Percentiles rank a stretch among this genome's conserved stretches.
Evolutionary conservation across 1,140 invertebrate genomes (phyloP).

Genomic region (Musca domestica): DNA sequence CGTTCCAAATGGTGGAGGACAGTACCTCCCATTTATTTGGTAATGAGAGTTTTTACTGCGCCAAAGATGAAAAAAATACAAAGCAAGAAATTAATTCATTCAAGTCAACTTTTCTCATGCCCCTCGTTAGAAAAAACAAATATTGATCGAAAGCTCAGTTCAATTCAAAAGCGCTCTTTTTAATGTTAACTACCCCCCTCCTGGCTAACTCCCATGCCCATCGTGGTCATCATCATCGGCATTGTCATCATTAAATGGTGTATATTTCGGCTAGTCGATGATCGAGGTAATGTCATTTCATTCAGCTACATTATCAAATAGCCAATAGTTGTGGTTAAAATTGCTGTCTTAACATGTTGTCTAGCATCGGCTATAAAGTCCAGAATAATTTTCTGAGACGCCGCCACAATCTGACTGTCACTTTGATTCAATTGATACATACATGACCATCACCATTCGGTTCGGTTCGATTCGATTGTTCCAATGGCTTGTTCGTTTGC

Average conservation of each 20-base stretch:
- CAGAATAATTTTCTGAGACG: conserved; percentile 16
- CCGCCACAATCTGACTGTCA: conserved; percentile 15
- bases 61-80: too few relatives aligned
- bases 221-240: background rate
- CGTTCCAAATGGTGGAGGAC: too few relatives aligned
- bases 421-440: conserved; percentile 20
- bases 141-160: background rate
- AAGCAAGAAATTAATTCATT: too few relatives aligned
- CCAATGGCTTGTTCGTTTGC: background rate
- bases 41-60: too few relatives aligned
- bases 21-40: too few relatives aligned
- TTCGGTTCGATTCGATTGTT: background rate
- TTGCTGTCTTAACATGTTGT: conserved; percentile 17
- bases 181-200: background rate
- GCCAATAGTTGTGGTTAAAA: background rate
- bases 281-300: too few relatives aligned
- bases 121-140: too few relatives aligned
- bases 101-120: too few relatives aligned
- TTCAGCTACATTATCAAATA: too few relatives aligned
- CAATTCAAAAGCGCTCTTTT: conserved; percentile 7
- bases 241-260: too few relatives aligned
- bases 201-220: too few relatives aligned
- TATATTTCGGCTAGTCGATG: too few relatives aligned
- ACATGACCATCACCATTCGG: conserved; percentile 12
- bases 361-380: conserved; percentile 13